Conservation (phyloP, 2,888 invertebrate genomes). For the Ceriagrion tenellum region DNA sequence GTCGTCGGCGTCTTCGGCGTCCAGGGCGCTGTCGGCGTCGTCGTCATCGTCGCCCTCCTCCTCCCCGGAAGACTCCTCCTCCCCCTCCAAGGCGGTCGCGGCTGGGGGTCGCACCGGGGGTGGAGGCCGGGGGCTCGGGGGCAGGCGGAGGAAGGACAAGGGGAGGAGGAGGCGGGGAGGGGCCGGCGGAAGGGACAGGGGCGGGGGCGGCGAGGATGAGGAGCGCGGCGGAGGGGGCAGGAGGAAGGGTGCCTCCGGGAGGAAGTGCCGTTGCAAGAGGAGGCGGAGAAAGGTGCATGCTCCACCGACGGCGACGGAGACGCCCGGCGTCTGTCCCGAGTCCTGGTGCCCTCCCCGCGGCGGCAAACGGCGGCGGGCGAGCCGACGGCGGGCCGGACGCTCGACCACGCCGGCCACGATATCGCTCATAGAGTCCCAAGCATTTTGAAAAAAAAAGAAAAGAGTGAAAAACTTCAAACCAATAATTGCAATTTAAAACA, state of each 20-base stretch:
- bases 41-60: background rate
- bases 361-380: background rate
- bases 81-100: background rate
- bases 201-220: background rate
- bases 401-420: background rate
- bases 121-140: background rate
- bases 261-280: constrained; percentile 57
- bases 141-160: constrained; percentile 9
- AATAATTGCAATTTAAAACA: background rate
- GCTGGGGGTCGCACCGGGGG: background rate
- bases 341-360: background rate
- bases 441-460: background rate
- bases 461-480: background rate
- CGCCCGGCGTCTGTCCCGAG: constrained; percentile 3
- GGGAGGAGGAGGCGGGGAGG: background rate
- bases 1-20: too few species aligned
- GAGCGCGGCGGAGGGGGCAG: background rate
- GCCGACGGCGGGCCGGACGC: background rate
- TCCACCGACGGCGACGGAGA: background rate
- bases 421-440: background rate
- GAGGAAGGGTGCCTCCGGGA: constrained; percentile 19
- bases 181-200: background rate
- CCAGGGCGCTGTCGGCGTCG: too few species aligned
- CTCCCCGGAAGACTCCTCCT: background rate
- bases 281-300: constrained; percentile 61